Evolutionary conservation across 2,888 invertebrate genomes (phyloP).

Genomic region (Beris chalybata): DNA sequence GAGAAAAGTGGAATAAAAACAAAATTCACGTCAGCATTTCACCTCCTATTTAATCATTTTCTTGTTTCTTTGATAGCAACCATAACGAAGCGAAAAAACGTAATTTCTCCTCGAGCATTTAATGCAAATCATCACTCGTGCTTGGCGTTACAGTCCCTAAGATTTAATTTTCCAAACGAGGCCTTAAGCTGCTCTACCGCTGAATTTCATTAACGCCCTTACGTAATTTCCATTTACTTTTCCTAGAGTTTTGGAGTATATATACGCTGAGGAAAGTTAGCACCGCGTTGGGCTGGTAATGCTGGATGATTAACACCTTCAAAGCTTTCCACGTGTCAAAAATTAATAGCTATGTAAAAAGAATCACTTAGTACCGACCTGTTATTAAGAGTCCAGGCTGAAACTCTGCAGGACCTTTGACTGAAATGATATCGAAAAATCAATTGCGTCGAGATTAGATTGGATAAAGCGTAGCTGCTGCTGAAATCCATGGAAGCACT

Average conservation of each 20-base stretch:
- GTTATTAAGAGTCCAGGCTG: not conserved
- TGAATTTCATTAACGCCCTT: slow-evolving; percentile 31
- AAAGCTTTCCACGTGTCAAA: slow-evolving; percentile 17
- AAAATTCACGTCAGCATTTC: slow-evolving; percentile 13
- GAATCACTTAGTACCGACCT: no score
- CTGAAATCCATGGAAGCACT: no score
- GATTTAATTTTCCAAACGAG: slow-evolving; percentile 31
- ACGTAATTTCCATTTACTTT: slow-evolving; percentile 31
- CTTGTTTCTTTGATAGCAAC: not conserved
- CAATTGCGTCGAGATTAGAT: not conserved
- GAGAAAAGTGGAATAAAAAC: no score
- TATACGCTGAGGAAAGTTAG: not conserved
- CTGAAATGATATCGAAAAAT: not conserved
- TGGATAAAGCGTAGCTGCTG: no score
- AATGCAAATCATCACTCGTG: slow-evolving; percentile 31
- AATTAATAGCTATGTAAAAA: not conserved
- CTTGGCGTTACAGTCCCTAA: slow-evolving; percentile 22
- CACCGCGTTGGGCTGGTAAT: slow-evolving; percentile 12
- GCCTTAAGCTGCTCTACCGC: slow-evolving; percentile 20
- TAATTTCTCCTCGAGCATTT: slow-evolving; percentile 22
- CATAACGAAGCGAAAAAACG: slow-evolving; percentile 20
- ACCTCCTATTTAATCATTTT: slow-evolving; percentile 26
- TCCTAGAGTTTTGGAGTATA: slow-evolving; percentile 7
- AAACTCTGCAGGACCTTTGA: not conserved
- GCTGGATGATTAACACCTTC: slow-evolving; percentile 22